phyloP scores from a whole-genome alignment of 2,888 invertebrate genomes.

The Clostera curtula region DNA sequence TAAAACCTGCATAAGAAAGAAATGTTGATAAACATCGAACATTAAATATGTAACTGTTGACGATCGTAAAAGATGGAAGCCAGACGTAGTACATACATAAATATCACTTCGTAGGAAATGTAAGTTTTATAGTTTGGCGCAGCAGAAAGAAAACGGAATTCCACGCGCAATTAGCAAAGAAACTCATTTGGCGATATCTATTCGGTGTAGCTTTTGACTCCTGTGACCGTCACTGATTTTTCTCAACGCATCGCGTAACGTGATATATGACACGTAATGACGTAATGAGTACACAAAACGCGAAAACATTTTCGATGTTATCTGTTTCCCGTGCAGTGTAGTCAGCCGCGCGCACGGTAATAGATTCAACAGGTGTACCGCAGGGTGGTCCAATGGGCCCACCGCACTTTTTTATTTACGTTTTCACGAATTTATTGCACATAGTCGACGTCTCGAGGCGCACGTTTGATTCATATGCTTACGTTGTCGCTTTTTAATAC shows the following conservation, averaged over 20 bases:
- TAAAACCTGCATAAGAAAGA: constrained; percentile 74
- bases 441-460: constrained; percentile 65
- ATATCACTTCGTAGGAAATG: constrained; percentile 65
- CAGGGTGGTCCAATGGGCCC: constrained; percentile 61
- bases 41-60: constrained; percentile 75
- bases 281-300: constrained; percentile 33
- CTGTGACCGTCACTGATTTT: constrained; percentile 52
- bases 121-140: constrained; percentile 55
- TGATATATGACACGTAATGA: constrained; percentile 49
- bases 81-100: constrained; percentile 60
- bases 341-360: constrained; percentile 42
- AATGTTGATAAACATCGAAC: constrained; percentile 75
- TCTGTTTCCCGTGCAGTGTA: constrained; percentile 37
- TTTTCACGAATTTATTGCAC: constrained; percentile 65
- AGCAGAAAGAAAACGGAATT: constrained; percentile 47
- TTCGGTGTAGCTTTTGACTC: constrained; percentile 32
- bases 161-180: constrained; percentile 56
- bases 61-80: constrained; percentile 68
- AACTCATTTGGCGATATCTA: constrained; percentile 41
- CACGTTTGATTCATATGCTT: constrained; percentile 66
- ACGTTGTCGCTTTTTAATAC: constrained; percentile 72
- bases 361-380: constrained; percentile 68
- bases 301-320: constrained; percentile 43
- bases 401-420: constrained; percentile 60
- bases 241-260: constrained; percentile 54